These are phyloP conservation scores for Chrysodeixis includens DNA, from an alignment of 2,888 invertebrate genomes.

Conservation along the genomic window DNA sequence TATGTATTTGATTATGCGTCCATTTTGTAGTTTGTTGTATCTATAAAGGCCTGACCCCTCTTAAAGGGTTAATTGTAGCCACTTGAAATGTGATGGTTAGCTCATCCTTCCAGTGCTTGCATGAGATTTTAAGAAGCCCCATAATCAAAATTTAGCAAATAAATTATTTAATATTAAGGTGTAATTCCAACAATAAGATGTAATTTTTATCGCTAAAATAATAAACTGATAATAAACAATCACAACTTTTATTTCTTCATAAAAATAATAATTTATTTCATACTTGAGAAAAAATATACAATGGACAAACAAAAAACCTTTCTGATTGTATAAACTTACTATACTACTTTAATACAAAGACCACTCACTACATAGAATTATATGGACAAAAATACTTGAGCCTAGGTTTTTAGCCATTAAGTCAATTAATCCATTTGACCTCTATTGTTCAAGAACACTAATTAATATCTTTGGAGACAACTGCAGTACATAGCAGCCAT, in stretches of 20 bases:
- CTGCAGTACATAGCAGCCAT: neutral
- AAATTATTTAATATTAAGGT: slow-evolving; percentile 84
- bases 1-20: slow-evolving; percentile 81
- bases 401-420: neutral
- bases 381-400: neutral
- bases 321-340: neutral
- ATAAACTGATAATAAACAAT: slow-evolving; percentile 67
- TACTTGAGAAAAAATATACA: neutral
- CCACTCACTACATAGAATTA: neutral
- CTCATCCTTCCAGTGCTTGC: slow-evolving; percentile 60
- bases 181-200: slow-evolving; percentile 78
- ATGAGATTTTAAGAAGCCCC: slow-evolving; percentile 74
- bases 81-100: slow-evolving; percentile 53
- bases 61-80: slow-evolving; percentile 43
- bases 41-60: slow-evolving; percentile 66
- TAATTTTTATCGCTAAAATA: slow-evolving; percentile 84
- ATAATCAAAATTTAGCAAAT: slow-evolving; percentile 81
- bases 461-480: neutral
- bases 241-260: slow-evolving; percentile 54
- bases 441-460: neutral
- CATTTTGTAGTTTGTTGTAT: slow-evolving; percentile 77
- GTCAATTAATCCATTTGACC: slow-evolving; percentile 2
- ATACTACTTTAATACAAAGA: neutral
- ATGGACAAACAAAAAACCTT: neutral
- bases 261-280: neutral